These are phyloP conservation scores for Chironomus tepperi DNA, from an alignment of 1,140 invertebrate genomes.

Conservation along the genomic window DNA sequence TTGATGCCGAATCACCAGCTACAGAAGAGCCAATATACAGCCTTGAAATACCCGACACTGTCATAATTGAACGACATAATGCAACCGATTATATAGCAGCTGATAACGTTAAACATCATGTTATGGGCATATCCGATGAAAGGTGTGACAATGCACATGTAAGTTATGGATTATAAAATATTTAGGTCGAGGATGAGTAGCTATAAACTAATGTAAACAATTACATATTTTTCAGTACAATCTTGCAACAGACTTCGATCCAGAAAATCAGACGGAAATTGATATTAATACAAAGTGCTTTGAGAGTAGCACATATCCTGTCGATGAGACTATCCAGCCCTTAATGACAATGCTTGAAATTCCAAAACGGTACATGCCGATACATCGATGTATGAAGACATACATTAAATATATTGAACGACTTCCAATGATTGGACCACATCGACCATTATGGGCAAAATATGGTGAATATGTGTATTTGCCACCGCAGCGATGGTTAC, in stretches of 20 bases:
- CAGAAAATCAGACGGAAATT: conserved; percentile 39
- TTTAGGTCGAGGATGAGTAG: conserved; percentile 25
- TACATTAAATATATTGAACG: conserved; percentile 51
- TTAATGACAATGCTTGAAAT: not conserved
- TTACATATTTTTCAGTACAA: conserved; percentile 52
- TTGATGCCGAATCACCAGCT: not conserved
- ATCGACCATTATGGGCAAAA: conserved; percentile 49
- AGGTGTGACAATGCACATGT: conserved; percentile 65
- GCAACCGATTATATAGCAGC: not conserved
- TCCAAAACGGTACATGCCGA: conserved; percentile 38
- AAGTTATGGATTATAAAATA: conserved; percentile 28
- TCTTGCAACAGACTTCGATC: conserved; percentile 61
- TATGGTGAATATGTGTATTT: conserved; percentile 78
- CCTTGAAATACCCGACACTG: not conserved
- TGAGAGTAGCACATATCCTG: not conserved
- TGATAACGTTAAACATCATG: not conserved
- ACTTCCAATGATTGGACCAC: conserved; percentile 45
- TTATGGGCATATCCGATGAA: conserved; percentile 46
- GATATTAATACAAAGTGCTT: not conserved
- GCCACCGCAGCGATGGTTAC: conserved; percentile 74
- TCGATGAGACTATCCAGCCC: not conserved
- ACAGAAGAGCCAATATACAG: not conserved
- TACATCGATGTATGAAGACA: conserved; percentile 60
- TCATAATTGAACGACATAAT: not conserved
- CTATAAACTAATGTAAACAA: conserved; percentile 25